Base-by-base conservation (phyloP, 1,140 invertebrate species). In the Elymnias hypermnestra region DNA sequence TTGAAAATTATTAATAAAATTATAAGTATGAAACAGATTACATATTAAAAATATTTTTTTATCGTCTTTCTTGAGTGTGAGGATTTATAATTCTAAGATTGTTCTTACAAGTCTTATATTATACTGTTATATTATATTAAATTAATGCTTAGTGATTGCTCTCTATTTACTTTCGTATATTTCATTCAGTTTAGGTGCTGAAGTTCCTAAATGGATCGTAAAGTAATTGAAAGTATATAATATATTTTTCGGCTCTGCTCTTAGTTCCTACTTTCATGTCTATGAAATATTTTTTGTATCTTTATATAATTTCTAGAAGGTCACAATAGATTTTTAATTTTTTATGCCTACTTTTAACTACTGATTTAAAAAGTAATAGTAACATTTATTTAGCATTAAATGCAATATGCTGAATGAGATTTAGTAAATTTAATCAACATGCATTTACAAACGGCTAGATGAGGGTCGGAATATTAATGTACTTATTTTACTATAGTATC, bases 401-500 rank as follows among this genome's bases (percentile, higher is more conserved):
- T 33, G 14, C 13, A 33, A 8, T 15, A 33, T 15, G 13, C 29
- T 33, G 15, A 15, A 0, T 7, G 15, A 6, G 14, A 15, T 33
- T 33, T 33, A 3, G 8, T 33, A 3, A 29, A 29, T 2, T 31
- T 15, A 31, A 15, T 4, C 8, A 35, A 2, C 25, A 36, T 25
- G 31, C 31, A 44, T 36, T 44, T 44, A 25, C 15, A 36, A 13
- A 41, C 31, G 47, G 47, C 31, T 42, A 50, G 37, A 50, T 50
- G 47, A 50, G 47, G 47, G 47, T 50, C 40, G 31, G 23, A 43
- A 43, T 50, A 13, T 40, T 37, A 18, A 43, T 40, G 47, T 50
- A 50, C 47, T 50, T 50, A 50, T 37, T 14, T 47, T 25, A 46
- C n/a, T n/a, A 22, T 36, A 40, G 12, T 46, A 45, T 22, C 31